These are phyloP conservation scores for Elegia similella DNA, from an alignment of 2,888 invertebrate genomes.

Conservation along the genomic window DNA sequence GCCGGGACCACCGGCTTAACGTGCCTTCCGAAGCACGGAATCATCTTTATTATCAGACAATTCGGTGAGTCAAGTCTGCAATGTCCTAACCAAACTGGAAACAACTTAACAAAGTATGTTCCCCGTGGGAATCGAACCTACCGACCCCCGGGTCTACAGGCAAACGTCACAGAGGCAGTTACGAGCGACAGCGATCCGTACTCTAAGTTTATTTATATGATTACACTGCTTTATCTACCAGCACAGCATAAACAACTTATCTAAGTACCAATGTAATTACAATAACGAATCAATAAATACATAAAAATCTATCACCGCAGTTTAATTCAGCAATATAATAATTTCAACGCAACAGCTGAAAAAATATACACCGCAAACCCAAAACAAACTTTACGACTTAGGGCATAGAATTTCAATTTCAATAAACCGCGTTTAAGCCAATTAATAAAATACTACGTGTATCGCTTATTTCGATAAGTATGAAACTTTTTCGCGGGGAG, in stretches of 20 bases:
- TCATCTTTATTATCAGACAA: too few relatives aligned
- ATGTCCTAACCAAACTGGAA: too few relatives aligned
- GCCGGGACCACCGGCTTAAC: too few relatives aligned
- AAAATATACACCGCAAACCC: neutral
- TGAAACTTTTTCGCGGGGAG: conserved; percentile 74
- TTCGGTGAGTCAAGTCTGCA: too few relatives aligned
- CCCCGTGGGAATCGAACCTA: too few relatives aligned
- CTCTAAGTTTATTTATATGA: too few relatives aligned
- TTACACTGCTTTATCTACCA: too few relatives aligned
- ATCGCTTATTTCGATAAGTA: conserved; percentile 69
- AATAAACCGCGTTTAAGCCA: conserved; percentile 43
- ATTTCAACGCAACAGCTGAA: neutral
- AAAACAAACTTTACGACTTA: conserved; percentile 20
- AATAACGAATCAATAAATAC: neutral
- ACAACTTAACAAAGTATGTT: too few relatives aligned
- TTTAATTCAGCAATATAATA: conserved; percentile 3
- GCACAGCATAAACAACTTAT: neutral
- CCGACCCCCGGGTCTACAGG: too few relatives aligned
- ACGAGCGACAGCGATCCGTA: too few relatives aligned
- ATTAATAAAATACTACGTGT: conserved; percentile 63
- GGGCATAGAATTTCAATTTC: conserved; percentile 24
- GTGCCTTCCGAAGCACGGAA: too few relatives aligned
- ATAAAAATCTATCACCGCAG: conserved; percentile 1
- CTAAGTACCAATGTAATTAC: neutral
- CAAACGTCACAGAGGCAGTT: too few relatives aligned